Base-by-base conservation (phyloP, 2,888 invertebrate genomes). In the Polydrusus pterygomalis region DNA sequence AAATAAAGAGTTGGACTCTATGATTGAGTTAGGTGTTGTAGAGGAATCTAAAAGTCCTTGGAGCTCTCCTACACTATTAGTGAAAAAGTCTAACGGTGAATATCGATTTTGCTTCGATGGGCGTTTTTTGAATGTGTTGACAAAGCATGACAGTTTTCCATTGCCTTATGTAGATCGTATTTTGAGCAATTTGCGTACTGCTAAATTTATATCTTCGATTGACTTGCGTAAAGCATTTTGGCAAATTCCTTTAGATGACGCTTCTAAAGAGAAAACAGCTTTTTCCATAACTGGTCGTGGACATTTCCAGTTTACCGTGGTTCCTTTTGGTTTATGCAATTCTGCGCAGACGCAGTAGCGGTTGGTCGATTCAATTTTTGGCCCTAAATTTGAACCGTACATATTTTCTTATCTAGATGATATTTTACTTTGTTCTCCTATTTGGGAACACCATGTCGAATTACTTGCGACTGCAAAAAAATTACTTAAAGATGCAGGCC, bases 231-330 rank as follows among this genome's bases (percentile, higher is more conserved):
- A 75, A 70, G 64, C 65, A 56, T 70, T 70, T 40, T 77, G 78
- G 72, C 64, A 77, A 40, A 73, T 78, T 43, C 76, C 70, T 38
- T 40, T 74, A 38, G 58, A 71, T 38, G 38, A 38, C 9, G 9
- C 38, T 38, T 38, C 38, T 9, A 9, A 38, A 38, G 38, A 38
- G 9, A 38, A 38, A 9, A 38, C 9, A 38, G 38, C 38, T 38
- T 38, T 47, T n/a, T n/a, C 78, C 11, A 79, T 85, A 0, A 80
- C 81, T 1, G 79, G 82, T 13, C 72, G 81, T 40, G 84, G 84
- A 3, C 77, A 81, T 5, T 84, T 81, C 67, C 79, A 85, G 40
- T 74, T 67, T 51, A 34, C 20, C 0, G 20, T 63, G 13, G 11
- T 56, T 1, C 77, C 77, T 11, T 77, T 62, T 67, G 56, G 60